Conservation (phyloP, 2,797 vertebrate genomes). For the Anolis apletophallus region DNA sequence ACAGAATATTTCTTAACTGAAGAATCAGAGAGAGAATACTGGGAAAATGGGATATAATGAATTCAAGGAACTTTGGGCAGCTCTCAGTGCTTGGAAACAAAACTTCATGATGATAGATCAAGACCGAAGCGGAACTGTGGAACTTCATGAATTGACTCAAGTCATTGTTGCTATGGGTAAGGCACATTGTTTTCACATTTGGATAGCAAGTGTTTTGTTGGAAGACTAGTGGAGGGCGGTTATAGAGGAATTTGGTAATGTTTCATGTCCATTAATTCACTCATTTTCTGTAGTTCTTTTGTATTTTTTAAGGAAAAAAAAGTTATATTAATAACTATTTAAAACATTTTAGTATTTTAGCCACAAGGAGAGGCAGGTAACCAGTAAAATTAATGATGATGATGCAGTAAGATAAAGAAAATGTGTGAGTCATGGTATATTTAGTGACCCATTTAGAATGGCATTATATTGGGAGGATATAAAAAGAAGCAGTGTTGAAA, state of each 20-base stretch:
- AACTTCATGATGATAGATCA: conserved; percentile 90
- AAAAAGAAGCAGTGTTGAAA: too few species aligned
- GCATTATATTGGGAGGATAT: too few species aligned
- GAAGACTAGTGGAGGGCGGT: too few species aligned
- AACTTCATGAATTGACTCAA: conserved; percentile 87
- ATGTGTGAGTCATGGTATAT: too few species aligned
- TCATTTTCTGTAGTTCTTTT: not conserved
- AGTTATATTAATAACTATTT: not conserved
- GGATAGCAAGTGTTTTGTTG: not conserved
- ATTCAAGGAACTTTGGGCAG: conserved; percentile 90
- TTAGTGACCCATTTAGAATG: too few species aligned
- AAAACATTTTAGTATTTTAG: too few species aligned
- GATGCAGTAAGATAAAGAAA: too few species aligned
- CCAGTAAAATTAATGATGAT: too few species aligned
- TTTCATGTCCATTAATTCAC: not conserved
- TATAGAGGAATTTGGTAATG: not conserved
- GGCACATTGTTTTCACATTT: conserved; percentile 41
- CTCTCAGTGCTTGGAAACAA: conserved; percentile 91
- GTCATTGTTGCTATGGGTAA: conserved; percentile 88
- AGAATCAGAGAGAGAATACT: conserved; percentile 85
- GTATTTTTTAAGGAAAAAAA: not conserved
- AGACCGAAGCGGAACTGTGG: conserved; percentile 87
- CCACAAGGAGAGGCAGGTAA: too few species aligned
- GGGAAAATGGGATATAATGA: conserved; percentile 94
- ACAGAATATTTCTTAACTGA: conserved; percentile 69